Conservation (phyloP, 2,888 invertebrate genomes). For the Drosophila incognita region DNA sequence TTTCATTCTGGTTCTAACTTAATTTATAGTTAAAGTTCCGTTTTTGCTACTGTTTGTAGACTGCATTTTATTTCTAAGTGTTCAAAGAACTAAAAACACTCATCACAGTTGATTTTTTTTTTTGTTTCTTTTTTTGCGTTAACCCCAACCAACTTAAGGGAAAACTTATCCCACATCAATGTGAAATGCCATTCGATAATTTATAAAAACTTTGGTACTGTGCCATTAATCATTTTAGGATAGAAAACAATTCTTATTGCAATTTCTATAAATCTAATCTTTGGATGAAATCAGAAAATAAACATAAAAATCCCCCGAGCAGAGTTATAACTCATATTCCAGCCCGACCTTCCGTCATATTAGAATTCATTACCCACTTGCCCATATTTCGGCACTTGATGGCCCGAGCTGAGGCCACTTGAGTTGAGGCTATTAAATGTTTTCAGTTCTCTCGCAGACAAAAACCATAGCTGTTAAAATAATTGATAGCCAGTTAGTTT, state of each 20-base stretch:
- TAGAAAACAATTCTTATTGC: constrained; percentile 12
- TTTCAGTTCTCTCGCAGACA: constrained; percentile 33
- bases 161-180: constrained; percentile 1
- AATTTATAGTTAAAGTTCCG: background rate
- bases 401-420: constrained; percentile 40
- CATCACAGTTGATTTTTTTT: background rate
- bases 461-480: constrained; percentile 75
- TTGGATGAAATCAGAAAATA: constrained; percentile 7
- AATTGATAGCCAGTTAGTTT: constrained; percentile 77
- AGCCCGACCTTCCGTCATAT: constrained; percentile 56
- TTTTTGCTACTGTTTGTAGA: background rate
- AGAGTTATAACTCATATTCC: constrained; percentile 35
- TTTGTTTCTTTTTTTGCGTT: background rate
- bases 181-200: constrained; percentile 6
- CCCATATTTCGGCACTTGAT: constrained; percentile 59
- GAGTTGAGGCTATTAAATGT: constrained; percentile 52
- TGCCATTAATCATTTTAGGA: background rate
- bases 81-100: background rate
- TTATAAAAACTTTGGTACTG: constrained; percentile 1
- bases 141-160: background rate
- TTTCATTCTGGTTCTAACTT: background rate
- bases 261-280: constrained; percentile 19
- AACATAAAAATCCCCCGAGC: constrained; percentile 10
- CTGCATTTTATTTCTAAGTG: background rate
- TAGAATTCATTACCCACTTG: constrained; percentile 69